Percentiles rank a stretch among this genome's conserved stretches.
phyloP scores from a whole-genome alignment of 1,140 invertebrate species.

The Penaeus vannamei region DNA sequence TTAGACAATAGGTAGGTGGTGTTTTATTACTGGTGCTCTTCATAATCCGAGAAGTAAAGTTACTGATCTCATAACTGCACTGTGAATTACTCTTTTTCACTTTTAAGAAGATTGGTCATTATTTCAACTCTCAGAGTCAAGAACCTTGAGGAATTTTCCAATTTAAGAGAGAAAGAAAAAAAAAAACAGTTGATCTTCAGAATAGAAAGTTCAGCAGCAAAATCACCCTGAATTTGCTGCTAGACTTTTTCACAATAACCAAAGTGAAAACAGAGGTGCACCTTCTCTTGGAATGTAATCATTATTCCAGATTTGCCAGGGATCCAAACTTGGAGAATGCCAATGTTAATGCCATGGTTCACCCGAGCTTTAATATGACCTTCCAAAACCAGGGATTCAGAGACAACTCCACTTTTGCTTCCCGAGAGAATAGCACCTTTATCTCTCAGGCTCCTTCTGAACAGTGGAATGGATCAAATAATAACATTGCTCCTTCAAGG shows the following conservation, averaged over 20 bases:
- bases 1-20: conserved; percentile 55
- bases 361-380: conserved; percentile 70
- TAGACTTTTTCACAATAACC: too few relatives aligned
- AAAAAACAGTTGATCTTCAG: too few relatives aligned
- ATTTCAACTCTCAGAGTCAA: not conserved
- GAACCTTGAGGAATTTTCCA: not conserved
- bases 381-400: conserved; percentile 70
- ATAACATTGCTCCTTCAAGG: conserved; percentile 6
- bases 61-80: not conserved
- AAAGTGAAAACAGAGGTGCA: too few relatives aligned
- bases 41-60: not conserved
- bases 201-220: too few relatives aligned
- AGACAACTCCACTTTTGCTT: conserved; percentile 62
- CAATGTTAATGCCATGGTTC: conserved; percentile 68
- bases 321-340: conserved; percentile 70
- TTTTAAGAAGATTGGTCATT: not conserved
- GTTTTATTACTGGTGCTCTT: not conserved
- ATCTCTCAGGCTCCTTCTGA: not conserved
- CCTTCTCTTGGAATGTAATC: not conserved
- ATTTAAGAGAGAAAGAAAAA: not conserved
- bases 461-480: conserved; percentile 5
- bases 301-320: conserved; percentile 65
- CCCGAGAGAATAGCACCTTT: conserved; percentile 46
- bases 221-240: too few relatives aligned
- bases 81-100: not conserved